These are phyloP conservation scores for Neotragus moschatus DNA, from an alignment of 2,113 vertebrate species.

Conservation along the genomic window DNA sequence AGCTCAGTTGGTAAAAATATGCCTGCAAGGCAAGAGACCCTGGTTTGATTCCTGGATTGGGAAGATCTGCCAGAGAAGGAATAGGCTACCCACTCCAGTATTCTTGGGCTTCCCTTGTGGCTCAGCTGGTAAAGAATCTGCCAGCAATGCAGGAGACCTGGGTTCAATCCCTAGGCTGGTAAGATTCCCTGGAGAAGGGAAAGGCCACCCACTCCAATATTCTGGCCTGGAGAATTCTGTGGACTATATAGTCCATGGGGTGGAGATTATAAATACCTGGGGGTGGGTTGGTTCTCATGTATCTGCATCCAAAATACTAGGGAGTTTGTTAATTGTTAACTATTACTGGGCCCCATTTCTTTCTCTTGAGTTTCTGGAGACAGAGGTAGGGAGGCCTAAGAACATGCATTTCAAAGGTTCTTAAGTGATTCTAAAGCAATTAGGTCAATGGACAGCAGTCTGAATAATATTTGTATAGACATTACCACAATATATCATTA, in stretches of 20 bases:
- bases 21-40: neutral
- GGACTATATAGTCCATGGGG: neutral
- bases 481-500: neutral
- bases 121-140: neutral
- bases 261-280: neutral
- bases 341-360: neutral
- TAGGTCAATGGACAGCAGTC: neutral
- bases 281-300: neutral
- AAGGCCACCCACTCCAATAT: neutral
- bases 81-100: neutral
- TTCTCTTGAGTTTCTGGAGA: neutral
- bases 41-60: neutral
- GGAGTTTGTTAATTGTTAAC: neutral
- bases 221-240: neutral
- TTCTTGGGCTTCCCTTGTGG: neutral
- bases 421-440: neutral
- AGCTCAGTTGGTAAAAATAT: neutral
- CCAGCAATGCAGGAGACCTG: neutral
- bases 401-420: neutral
- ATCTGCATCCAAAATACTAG: neutral
- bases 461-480: neutral
- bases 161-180: neutral
- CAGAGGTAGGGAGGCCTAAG: neutral
- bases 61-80: neutral
- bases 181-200: neutral